A percentile compares a stretch with the other conserved stretches of the same genome.
phyloP scores from a whole-genome alignment of 2,113 vertebrate genomes.

The Dipodomys stephensi region DNA sequence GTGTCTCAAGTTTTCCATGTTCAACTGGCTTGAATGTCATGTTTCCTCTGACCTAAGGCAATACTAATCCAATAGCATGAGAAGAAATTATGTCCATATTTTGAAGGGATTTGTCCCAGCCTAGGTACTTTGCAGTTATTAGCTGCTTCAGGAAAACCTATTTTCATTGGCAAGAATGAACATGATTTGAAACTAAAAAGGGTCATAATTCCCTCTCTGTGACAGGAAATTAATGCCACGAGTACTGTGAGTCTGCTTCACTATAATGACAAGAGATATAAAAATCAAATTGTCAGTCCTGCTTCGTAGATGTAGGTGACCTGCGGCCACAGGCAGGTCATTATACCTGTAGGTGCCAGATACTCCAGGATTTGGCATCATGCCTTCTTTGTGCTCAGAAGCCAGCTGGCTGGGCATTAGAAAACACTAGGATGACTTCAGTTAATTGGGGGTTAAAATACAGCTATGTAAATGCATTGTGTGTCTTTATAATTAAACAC shows the following conservation, averaged over 20 bases:
- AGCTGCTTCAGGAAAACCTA: conserved; percentile 35
- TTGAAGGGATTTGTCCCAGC: not conserved
- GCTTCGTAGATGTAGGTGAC: conserved; percentile 65
- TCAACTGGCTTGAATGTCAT: not conserved
- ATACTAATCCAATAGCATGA: conserved; percentile 5
- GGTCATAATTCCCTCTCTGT: not conserved
- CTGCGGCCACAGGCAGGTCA: conserved; percentile 60
- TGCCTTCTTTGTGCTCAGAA: not conserved
- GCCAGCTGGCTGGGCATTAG: conserved; percentile 69
- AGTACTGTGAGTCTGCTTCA: conserved; percentile 39
- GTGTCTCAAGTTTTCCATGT: not conserved
- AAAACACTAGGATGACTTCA: conserved; percentile 43
- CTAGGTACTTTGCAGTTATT: conserved; percentile 1
- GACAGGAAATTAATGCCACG: conserved; percentile 55
- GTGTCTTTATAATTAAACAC: conserved; percentile 1
- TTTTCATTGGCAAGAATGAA: conserved; percentile 56
- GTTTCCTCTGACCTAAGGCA: not conserved
- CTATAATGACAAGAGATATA: conserved; percentile 64
- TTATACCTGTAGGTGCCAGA: conserved; percentile 74
- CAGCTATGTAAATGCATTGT: not conserved
- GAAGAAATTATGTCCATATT: conserved; percentile 28
- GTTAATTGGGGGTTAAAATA: conserved; percentile 68
- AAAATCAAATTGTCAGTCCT: conserved; percentile 70
- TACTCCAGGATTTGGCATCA: conserved; percentile 70
- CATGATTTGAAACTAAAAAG: not conserved